Conservation (phyloP, 2,797 vertebrate genomes). For the Fistularia tabacaria region DNA sequence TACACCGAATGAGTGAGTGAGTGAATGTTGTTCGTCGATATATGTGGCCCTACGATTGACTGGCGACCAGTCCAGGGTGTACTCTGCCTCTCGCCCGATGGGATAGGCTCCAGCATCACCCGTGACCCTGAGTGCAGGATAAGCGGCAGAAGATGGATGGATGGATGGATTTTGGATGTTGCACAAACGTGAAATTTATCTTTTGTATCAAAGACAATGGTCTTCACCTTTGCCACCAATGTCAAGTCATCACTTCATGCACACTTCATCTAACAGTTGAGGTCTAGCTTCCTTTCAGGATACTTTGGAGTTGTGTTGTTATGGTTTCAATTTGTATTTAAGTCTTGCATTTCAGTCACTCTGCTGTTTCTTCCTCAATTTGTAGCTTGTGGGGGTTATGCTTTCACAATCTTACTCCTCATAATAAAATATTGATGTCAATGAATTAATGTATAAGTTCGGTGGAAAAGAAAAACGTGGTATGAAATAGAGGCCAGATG, state of each 20-base stretch:
- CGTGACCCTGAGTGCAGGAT: no score
- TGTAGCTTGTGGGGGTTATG: no score
- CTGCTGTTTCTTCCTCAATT: no score
- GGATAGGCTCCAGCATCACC: no score
- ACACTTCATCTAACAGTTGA: conserved; percentile 35
- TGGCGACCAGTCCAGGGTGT: no score
- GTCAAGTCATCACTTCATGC: conserved; percentile 60
- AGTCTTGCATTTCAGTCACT: background rate
- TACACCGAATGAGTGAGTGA: no score
- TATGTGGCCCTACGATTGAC: no score
- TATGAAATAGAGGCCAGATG: conserved; percentile 52
- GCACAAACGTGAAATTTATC: no score
- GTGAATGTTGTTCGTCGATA: no score
- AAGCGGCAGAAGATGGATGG: no score
- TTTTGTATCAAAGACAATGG: conserved; percentile 42
- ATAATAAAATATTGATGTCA: conserved; percentile 16
- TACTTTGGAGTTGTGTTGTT: conserved; percentile 10
- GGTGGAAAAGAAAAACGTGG: conserved; percentile 37
- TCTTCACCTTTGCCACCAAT: conserved; percentile 40
- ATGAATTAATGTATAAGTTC: conserved; percentile 49
- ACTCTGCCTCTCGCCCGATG: no score
- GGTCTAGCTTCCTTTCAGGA: background rate
- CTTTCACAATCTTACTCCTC: conserved; percentile 24
- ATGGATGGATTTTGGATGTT: no score
- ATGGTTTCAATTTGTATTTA: conserved; percentile 20